These are phyloP conservation scores for Petrocephalus sullivani DNA, from an alignment of 2,797 vertebrate species.

Conservation along the genomic window DNA sequence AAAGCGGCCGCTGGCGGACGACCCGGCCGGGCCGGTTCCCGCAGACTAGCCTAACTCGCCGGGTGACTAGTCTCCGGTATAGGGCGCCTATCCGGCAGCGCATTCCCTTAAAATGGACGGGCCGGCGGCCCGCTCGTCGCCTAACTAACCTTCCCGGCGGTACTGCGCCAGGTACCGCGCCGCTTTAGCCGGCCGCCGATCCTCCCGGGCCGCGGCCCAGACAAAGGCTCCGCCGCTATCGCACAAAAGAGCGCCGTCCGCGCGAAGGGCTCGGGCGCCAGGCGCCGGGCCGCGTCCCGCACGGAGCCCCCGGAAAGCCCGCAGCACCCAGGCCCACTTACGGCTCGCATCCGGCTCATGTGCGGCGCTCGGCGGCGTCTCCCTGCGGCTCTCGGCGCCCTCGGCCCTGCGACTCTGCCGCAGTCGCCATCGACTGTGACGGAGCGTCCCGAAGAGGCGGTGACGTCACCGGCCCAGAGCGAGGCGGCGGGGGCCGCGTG, in stretches of 20 bases:
- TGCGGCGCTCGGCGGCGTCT: conserved; percentile 38
- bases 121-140: background rate
- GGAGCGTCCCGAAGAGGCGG: conserved; percentile 38
- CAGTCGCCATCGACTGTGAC: conserved; percentile 61
- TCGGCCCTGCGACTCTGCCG: conserved; percentile 44
- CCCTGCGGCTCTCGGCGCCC: conserved; percentile 42
- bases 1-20: background rate
- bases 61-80: background rate
- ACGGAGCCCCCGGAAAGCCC: background rate
- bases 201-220: background rate
- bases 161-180: background rate
- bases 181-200: background rate
- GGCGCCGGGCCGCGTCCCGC: background rate
- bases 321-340: conserved; percentile 46
- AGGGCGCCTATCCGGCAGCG: too few species aligned
- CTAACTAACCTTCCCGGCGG: too few species aligned
- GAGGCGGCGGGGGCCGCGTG: conserved; percentile 25
- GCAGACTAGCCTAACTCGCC: background rate
- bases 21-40: too few species aligned
- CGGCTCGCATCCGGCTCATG: conserved; percentile 59
- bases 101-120: too few species aligned
- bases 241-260: conserved; percentile 7
- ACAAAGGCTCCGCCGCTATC: conserved; percentile 14
- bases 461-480: conserved; percentile 44
- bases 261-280: background rate